Evolutionary conservation across 2,797 vertebrate genomes (phyloP).

Genomic region (Dicrostonyx torquatus): DNA sequence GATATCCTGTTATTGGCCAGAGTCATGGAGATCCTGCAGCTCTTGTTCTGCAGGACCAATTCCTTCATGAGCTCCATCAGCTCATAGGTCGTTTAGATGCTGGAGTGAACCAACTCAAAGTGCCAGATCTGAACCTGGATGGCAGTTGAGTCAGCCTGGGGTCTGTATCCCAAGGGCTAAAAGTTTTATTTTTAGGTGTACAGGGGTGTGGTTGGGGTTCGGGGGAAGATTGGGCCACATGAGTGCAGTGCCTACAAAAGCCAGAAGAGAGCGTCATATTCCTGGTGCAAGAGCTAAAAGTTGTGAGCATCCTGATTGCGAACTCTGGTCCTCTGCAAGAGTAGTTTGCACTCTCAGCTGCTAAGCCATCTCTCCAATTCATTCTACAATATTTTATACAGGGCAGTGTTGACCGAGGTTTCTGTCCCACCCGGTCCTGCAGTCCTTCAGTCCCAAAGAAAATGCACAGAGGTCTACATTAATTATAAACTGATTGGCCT

Average conservation of each 20-base stretch:
- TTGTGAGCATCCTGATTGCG: neutral
- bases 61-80: neutral
- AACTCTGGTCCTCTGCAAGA: neutral
- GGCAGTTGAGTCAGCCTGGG: neutral
- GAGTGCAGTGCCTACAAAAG: neutral
- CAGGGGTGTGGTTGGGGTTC: too few relatives aligned
- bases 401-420: too few relatives aligned
- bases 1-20: neutral
- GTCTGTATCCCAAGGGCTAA: neutral
- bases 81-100: neutral
- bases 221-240: neutral
- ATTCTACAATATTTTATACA: neutral
- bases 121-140: neutral
- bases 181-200: neutral
- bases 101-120: neutral
- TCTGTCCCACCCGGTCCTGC: too few relatives aligned
- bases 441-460: too few relatives aligned
- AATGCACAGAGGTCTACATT: too few relatives aligned
- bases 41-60: neutral
- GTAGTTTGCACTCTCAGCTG: neutral
- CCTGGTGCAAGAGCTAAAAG: too few relatives aligned
- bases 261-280: neutral
- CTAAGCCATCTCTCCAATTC: neutral
- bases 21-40: neutral
- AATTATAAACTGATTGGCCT: too few relatives aligned